Base-by-base conservation (phyloP, 2,797 vertebrate species). In the Sebastiscus tertius region DNA sequence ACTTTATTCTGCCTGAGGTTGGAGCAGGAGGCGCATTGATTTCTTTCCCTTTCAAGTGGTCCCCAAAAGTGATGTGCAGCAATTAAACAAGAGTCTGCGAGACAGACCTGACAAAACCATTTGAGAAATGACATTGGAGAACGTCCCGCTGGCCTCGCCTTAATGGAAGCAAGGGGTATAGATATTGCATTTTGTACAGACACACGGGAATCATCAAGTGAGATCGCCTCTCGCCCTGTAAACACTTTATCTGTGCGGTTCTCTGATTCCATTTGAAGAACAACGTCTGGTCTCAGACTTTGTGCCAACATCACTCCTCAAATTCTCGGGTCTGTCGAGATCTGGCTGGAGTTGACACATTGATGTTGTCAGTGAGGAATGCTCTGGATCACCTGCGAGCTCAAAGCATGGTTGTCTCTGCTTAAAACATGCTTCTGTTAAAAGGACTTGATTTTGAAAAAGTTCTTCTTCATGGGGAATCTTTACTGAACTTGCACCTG, bases 141-240 rank as follows among this genome's bases (percentile, higher is more conserved):
- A 52, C 16, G 10, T 94, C 90, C 84, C 75, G 34, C 73, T 77
- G 88, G 88, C 86, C 89, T 87, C 34, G 85, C 83, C 85, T 84
- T 85, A 84, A 89, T 89, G 72, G 64, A 90, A 75, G 85, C 72
- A 61, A 56, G 70, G 63, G 77, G 85, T 77, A 90, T 84, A 80
- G 84, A 88, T 90, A 90, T 93, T 91, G 84, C 84, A 89, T 92
- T 95, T 92, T 88, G 80, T 80, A 73, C 80, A 71, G 84, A 87
- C 89, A 87, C 80, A 60, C 56, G 7, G 81, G 86, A 90, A 88
- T 89, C 84, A 89, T 93, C 84, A 87, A 70, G 75, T 62, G 60
- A 84, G 83, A 81, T 92, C 80, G 75, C 80, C 85, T 83, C 83
- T 90, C 66, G 52, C 77, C 42, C 87, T 79, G 81, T 85, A 93